These are phyloP conservation scores for Bombus terrestris DNA, from an alignment of 1,140 invertebrate species.

Conservation along the genomic window DNA sequence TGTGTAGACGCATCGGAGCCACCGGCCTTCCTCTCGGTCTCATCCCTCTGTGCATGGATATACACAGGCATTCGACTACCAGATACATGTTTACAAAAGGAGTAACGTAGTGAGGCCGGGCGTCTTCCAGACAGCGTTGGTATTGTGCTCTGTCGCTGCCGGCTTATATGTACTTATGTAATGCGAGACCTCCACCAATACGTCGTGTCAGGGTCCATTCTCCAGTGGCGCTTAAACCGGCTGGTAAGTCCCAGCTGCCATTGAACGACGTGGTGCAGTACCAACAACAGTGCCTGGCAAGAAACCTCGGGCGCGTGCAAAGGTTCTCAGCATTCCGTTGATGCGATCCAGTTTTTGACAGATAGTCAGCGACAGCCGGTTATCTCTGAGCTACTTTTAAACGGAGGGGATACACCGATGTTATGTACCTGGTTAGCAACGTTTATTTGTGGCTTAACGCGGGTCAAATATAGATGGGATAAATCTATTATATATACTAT, in stretches of 20 bases:
- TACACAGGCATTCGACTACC: slow-evolving; percentile 52
- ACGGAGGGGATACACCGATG: neutral
- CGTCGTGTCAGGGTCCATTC: slow-evolving; percentile 37
- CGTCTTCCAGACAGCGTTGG: slow-evolving; percentile 68
- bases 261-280: slow-evolving; percentile 45
- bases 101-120: slow-evolving; percentile 37
- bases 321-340: slow-evolving; percentile 51
- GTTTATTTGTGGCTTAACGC: no score
- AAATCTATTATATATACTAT: no score
- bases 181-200: slow-evolving; percentile 62
- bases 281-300: neutral
- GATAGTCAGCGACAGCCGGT: neutral
- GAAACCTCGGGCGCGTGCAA: slow-evolving; percentile 54
- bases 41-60: slow-evolving; percentile 26
- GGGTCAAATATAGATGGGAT: no score
- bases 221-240: slow-evolving; percentile 46
- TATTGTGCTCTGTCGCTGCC: slow-evolving; percentile 63
- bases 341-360: slow-evolving; percentile 54
- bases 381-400: slow-evolving; percentile 1
- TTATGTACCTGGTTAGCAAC: no score
- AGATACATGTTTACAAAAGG: slow-evolving; percentile 67
- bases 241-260: slow-evolving; percentile 59
- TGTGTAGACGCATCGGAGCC: slow-evolving; percentile 65
- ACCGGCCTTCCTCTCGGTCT: neutral
- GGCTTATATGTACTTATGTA: slow-evolving; percentile 72